Evolutionary conservation across 2,888 invertebrate species (phyloP).

Genomic region (Scrobipalpa atriplicella): DNA sequence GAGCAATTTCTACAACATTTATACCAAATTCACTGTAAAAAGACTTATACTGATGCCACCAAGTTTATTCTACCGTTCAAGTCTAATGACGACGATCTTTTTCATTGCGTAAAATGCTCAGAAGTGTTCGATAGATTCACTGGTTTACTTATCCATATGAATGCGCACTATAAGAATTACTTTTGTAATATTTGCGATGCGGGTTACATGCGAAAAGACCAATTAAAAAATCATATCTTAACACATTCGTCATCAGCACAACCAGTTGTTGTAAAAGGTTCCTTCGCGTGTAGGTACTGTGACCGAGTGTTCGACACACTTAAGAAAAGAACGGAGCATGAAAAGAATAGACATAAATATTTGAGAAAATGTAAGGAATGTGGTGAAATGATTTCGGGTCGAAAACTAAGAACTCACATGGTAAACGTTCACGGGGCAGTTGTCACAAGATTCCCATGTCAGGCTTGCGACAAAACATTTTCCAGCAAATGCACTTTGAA

Average conservation of each 20-base stretch:
- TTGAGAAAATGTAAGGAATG: conserved; percentile 50
- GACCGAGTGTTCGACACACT: conserved; percentile 61
- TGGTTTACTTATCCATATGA: not conserved
- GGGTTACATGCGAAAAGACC: conserved; percentile 32
- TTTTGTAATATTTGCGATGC: conserved; percentile 50
- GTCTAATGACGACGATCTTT: not conserved
- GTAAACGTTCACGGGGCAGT: not conserved
- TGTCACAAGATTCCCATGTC: conserved; percentile 33
- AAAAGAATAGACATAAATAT: conserved; percentile 46
- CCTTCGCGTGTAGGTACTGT: conserved; percentile 46
- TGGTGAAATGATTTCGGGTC: conserved; percentile 31
- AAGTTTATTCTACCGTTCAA: not conserved
- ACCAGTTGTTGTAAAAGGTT: conserved; percentile 38
- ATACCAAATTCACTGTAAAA: not conserved
- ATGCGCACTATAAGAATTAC: conserved; percentile 52
- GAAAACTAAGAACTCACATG: not conserved
- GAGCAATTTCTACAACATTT: not conserved
- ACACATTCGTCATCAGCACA: conserved; percentile 26
- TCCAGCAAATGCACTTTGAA: conserved; percentile 39
- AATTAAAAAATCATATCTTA: not conserved
- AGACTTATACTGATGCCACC: not conserved
- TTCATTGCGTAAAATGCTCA: not conserved
- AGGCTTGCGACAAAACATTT: conserved; percentile 50
- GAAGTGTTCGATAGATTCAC: not conserved
- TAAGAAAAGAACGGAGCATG: conserved; percentile 59